phyloP scores from a whole-genome alignment of 2,888 invertebrate species.

The Drosophila kokeensis region DNA sequence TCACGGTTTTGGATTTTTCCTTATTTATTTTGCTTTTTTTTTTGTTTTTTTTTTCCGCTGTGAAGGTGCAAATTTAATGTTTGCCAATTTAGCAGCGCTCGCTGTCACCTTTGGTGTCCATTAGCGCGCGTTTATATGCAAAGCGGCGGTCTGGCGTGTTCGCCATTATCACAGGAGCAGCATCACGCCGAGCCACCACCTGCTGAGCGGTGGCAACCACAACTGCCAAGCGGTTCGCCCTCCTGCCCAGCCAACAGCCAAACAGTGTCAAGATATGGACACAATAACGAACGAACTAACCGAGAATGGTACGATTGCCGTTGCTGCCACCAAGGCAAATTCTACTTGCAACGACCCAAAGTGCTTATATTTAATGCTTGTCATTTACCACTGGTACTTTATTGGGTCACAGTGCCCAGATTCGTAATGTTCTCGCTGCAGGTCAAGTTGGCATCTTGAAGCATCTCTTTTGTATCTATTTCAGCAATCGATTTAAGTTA shows the following conservation, averaged over 20 bases:
- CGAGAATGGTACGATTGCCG: slow-evolving; percentile 18
- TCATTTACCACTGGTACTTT: slow-evolving; percentile 31
- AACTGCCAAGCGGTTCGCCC: slow-evolving; percentile 45
- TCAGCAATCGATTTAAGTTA: neutral
- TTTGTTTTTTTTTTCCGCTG: slow-evolving; percentile 42
- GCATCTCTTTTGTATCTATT: neutral
- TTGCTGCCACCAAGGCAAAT: neutral
- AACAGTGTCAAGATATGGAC: slow-evolving; percentile 63
- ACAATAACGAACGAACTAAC: slow-evolving; percentile 56
- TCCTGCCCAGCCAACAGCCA: slow-evolving; percentile 43
- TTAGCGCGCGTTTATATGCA: slow-evolving; percentile 82
- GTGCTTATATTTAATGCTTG: slow-evolving; percentile 49
- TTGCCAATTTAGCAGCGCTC: slow-evolving; percentile 81
- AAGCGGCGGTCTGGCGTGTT: slow-evolving; percentile 72
- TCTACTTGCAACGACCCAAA: slow-evolving; percentile 28
- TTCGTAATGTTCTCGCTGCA: neutral
- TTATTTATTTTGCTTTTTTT: slow-evolving; percentile 14
- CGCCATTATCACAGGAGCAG: slow-evolving; percentile 77
- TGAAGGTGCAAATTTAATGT: slow-evolving; percentile 81
- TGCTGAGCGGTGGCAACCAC: slow-evolving; percentile 66
- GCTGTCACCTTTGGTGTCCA: slow-evolving; percentile 82
- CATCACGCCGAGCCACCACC: slow-evolving; percentile 76
- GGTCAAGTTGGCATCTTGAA: neutral
- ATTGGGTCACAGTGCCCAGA: slow-evolving; percentile 42
- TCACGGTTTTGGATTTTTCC: slow-evolving; percentile 64